phyloP scores from a whole-genome alignment of 1,140 invertebrate genomes.

The Heliconius congener region DNA sequence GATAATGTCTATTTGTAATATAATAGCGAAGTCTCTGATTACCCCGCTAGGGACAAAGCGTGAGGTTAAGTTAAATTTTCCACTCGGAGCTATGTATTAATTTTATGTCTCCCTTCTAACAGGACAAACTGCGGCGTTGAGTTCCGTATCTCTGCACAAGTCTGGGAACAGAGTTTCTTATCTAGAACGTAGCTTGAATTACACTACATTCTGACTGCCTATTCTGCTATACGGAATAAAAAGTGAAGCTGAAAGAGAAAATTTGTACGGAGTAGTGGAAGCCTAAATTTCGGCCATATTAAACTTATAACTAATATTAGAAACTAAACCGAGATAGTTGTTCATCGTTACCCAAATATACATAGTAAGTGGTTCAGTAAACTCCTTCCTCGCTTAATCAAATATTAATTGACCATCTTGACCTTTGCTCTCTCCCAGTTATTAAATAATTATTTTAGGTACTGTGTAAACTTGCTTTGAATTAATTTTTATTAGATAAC shows the following conservation, averaged over 20 bases:
- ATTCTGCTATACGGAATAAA: too few species aligned
- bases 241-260: too few species aligned
- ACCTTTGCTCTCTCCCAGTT: slow-evolving; percentile 7
- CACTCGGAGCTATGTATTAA: too few species aligned
- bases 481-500: not conserved
- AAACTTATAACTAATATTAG: slow-evolving; percentile 11
- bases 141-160: too few species aligned
- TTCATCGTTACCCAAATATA: slow-evolving; percentile 10
- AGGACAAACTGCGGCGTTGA: too few species aligned
- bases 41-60: too few species aligned
- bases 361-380: not conserved
- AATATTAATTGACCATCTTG: slow-evolving; percentile 8
- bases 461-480: not conserved
- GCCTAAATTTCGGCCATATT: not conserved
- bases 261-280: not conserved
- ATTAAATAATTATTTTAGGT: slow-evolving; percentile 5
- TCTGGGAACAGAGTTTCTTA: too few species aligned
- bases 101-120: too few species aligned
- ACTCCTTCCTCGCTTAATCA: slow-evolving; percentile 3
- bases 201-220: not conserved
- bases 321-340: not conserved
- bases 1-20: too few species aligned
- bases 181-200: not conserved
- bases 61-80: too few species aligned
- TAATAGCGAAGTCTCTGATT: too few species aligned